phyloP scores from a whole-genome alignment of 2,888 invertebrate species.

The Cenopis cana region DNA sequence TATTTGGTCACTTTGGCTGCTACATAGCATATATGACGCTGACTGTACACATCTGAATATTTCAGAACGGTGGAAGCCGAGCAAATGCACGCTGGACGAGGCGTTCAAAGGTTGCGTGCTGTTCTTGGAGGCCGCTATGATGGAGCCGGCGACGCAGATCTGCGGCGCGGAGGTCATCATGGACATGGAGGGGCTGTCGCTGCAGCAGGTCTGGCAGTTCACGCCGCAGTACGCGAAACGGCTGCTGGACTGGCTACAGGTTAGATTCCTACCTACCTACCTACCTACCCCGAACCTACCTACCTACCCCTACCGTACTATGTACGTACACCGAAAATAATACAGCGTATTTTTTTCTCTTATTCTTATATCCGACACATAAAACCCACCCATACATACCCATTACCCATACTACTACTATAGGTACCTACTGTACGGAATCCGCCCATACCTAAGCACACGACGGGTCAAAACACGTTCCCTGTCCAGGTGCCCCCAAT shows the following conservation, averaged over 20 bases:
- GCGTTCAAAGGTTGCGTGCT: conserved; percentile 93
- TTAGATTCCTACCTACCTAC: conserved; percentile 53
- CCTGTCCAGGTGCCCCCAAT: too few species aligned
- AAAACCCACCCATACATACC: too few species aligned
- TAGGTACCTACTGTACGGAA: too few species aligned
- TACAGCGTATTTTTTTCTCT: too few species aligned
- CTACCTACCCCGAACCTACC: too few species aligned
- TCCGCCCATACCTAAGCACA: too few species aligned
- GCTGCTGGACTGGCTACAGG: conserved; percentile 93
- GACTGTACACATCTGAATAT: conserved; percentile 38
- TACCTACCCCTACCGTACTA: neutral
- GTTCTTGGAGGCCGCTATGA: conserved; percentile 92
- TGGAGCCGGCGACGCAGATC: conserved; percentile 91
- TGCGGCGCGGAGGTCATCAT: conserved; percentile 92
- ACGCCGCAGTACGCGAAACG: conserved; percentile 93
- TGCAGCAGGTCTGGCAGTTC: conserved; percentile 94
- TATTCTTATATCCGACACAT: too few species aligned
- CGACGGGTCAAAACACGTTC: too few species aligned
- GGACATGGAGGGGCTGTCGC: conserved; percentile 93
- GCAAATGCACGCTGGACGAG: conserved; percentile 91
- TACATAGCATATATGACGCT: too few species aligned
- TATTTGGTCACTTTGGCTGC: too few species aligned
- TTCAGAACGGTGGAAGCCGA: conserved; percentile 93
- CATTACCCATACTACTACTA: too few species aligned
- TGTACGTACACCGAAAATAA: too few species aligned